Evolutionary conservation across 1,140 invertebrate genomes (phyloP).

Genomic region (Bombus picipes): DNA sequence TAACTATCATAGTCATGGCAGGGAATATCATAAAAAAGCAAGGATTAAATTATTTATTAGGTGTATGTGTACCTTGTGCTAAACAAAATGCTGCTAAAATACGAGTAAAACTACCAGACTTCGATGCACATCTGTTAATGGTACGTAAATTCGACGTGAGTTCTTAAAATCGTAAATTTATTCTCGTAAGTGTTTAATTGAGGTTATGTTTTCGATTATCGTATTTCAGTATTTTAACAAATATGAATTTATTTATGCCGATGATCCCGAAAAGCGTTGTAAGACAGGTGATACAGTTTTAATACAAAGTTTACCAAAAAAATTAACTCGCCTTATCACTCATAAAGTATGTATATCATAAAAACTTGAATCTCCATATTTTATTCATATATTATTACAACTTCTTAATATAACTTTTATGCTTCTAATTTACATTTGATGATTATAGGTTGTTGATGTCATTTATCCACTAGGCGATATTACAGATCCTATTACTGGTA

Average conservation of each 20-base stretch:
- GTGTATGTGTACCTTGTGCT: constrained; percentile 88
- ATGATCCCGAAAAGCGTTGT: constrained; percentile 89
- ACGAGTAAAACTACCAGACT: constrained; percentile 86
- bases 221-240: constrained; percentile 90
- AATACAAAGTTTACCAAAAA: constrained; percentile 88
- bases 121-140: constrained; percentile 88
- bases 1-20: constrained; percentile 27
- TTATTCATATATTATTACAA: not conserved
- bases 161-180: too few relatives aligned
- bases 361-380: not conserved
- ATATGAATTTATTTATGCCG: constrained; percentile 87
- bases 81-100: constrained; percentile 91
- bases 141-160: constrained; percentile 77
- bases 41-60: constrained; percentile 82
- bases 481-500: constrained; percentile 91
- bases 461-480: constrained; percentile 92
- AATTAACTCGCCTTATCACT: constrained; percentile 89
- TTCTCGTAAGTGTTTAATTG: constrained; percentile 56
- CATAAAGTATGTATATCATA: constrained; percentile 83
- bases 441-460: constrained; percentile 86
- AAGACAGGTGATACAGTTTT: constrained; percentile 92
- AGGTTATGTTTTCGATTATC: constrained; percentile 66
- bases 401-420: constrained; percentile 12
- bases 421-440: constrained; percentile 1
- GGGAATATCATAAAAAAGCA: not conserved